Conservation (phyloP, 2,113 vertebrate species). For the Marmota flaviventris region DNA sequence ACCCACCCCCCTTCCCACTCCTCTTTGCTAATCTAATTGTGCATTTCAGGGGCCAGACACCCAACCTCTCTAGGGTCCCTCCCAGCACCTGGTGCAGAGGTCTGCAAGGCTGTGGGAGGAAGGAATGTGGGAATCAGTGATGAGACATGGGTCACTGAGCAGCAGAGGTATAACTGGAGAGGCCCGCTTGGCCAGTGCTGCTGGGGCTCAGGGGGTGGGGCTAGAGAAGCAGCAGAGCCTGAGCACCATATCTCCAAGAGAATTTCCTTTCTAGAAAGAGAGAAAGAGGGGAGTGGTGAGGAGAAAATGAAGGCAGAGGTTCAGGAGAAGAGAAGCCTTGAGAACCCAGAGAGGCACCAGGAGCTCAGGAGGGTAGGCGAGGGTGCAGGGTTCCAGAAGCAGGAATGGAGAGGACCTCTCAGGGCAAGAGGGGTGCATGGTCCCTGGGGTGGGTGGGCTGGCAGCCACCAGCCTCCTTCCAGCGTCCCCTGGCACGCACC, state of each 20-base stretch:
- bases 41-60: not conserved
- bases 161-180: not conserved
- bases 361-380: not conserved
- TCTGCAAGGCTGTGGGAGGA: not conserved
- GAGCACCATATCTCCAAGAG: not conserved
- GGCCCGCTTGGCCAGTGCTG: no score
- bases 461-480: no score
- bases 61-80: not conserved
- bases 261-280: not conserved
- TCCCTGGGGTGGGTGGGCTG: not conserved
- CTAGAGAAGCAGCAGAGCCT: not conserved
- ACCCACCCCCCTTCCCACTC: accelerated
- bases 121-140: not conserved
- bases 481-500: no score
- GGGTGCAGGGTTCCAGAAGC: not conserved
- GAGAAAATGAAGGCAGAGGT: not conserved
- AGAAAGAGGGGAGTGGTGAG: not conserved
- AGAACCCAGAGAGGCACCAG: not conserved
- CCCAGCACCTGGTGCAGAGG: not conserved
- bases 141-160: no score
- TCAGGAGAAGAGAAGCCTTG: not conserved
- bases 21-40: not conserved
- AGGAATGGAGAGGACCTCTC: not conserved
- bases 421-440: no score
- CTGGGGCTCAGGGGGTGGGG: not conserved